Base-by-base conservation (phyloP, 2,113 vertebrate species). In the Nibea coibor region DNA sequence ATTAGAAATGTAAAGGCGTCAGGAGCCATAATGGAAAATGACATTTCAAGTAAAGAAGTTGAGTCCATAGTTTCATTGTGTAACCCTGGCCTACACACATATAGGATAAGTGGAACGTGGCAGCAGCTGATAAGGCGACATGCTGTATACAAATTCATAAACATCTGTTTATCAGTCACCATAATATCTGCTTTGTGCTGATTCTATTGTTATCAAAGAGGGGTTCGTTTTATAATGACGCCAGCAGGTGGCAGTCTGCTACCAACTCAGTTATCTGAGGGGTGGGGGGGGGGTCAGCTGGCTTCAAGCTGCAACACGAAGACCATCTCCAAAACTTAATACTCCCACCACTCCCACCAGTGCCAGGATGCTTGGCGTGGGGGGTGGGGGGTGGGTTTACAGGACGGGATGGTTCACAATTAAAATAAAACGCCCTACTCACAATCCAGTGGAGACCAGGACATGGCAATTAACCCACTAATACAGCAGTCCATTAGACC, bases 401-500 rank as follows among this genome's bases (percentile, higher is more conserved):
- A 78, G 75, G 84, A 83, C 59, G 61, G 82, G 72, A 91, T 88
- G 88, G 83, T 88, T 93, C 90, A 90, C 91, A 92, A 92, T 94
- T 92, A 93, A 92, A 93, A 87, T 90, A 87, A 92, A 94, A 92
- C 71, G 47, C 72, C 71, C 78, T 68, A 65, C 82, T 87, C 78
- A 82, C 87, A 88, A 89, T 87, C 90, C 92, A 92, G 42, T 28
- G 64, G 93, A 90, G 92, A 93, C 80, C 78, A 73, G 91, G 90
- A 91, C 87, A 89, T 88, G 93, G 89, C 93, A 93, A 95, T 95
- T 95, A 94, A 92, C 87, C 93, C 88, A 80, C 91, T 94, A 94
- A 94, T 94, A 90, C 91, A 86, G 88, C 83, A 85, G 90, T 86
- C 90, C 83, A 93, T 94, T 93, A 93, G 93, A 93, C 85, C 88